Evolutionary conservation across 2,888 invertebrate species (phyloP).

Genomic region (Venusia cambrica): DNA sequence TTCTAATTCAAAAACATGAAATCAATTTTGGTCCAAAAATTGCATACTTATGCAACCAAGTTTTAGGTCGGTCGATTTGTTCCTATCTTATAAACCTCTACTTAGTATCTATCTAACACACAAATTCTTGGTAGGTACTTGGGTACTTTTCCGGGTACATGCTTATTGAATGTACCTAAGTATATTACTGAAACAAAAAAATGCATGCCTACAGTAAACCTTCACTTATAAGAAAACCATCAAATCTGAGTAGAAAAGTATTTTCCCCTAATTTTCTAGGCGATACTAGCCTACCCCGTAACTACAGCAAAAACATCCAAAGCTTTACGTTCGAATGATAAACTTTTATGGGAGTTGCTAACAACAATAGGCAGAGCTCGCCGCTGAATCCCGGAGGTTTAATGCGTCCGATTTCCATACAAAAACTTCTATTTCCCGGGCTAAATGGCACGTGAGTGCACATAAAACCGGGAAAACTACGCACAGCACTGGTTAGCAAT

Average conservation of each 20-base stretch:
- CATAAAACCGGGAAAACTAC: conserved; percentile 76
- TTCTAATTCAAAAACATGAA: too few relatives aligned
- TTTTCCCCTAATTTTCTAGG: conserved; percentile 6
- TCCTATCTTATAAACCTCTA: too few relatives aligned
- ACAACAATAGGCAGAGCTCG: conserved; percentile 67
- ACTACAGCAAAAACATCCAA: conserved; percentile 44
- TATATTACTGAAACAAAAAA: too few relatives aligned
- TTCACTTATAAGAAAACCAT: background rate
- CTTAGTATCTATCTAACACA: too few relatives aligned
- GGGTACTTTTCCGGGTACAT: too few relatives aligned
- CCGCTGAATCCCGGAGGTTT: conserved; percentile 60
- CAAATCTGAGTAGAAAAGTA: background rate
- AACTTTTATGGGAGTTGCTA: conserved; percentile 74
- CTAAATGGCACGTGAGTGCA: conserved; percentile 78
- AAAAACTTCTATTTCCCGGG: conserved; percentile 79
- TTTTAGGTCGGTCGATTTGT: too few relatives aligned
- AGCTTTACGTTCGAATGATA: conserved; percentile 64
- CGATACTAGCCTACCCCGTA: conserved; percentile 16
- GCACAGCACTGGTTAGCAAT: conserved; percentile 44
- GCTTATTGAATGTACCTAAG: too few relatives aligned
- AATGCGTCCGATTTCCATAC: conserved; percentile 79
- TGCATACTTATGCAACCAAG: too few relatives aligned
- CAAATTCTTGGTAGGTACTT: too few relatives aligned
- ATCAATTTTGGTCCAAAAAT: too few relatives aligned
- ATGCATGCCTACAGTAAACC: too few relatives aligned